These are phyloP conservation scores for Sepiola atlantica DNA, from an alignment of 2,888 invertebrate genomes.

Conservation along the genomic window DNA sequence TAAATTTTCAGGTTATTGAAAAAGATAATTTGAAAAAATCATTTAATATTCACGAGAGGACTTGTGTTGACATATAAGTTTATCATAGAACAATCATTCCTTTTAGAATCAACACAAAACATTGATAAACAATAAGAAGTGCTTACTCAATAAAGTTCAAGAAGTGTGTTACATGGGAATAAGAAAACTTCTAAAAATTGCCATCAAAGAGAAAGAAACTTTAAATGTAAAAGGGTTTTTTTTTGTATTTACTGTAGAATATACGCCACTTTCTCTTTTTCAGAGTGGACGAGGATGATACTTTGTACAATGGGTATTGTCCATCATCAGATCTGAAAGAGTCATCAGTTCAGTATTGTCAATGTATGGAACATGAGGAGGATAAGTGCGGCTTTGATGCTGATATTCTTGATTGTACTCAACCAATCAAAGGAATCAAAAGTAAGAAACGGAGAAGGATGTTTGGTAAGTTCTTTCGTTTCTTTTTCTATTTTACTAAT, in stretches of 20 bases:
- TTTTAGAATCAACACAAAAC: too few species aligned
- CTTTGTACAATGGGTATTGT: slow-evolving; percentile 58
- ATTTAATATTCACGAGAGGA: too few species aligned
- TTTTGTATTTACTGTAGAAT: neutral
- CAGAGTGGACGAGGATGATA: slow-evolving; percentile 53
- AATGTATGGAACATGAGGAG: slow-evolving; percentile 48
- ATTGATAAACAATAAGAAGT: too few species aligned
- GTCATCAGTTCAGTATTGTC: slow-evolving; percentile 42
- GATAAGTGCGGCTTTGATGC: slow-evolving; percentile 46
- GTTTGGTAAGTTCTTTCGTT: neutral
- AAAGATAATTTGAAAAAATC: too few species aligned
- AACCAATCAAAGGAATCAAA: neutral
- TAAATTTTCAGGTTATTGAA: too few species aligned
- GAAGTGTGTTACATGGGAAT: too few species aligned
- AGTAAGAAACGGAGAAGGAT: neutral
- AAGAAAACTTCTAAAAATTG: too few species aligned
- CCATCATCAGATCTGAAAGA: slow-evolving; percentile 49
- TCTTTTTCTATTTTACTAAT: neutral
- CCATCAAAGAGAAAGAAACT: too few species aligned
- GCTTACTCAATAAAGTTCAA: too few species aligned
- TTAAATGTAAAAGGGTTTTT: too few species aligned
- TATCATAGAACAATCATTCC: too few species aligned
- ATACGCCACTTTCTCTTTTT: neutral
- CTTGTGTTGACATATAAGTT: too few species aligned
- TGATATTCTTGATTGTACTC: slow-evolving; percentile 49